Evolutionary conservation across 2,888 invertebrate species (phyloP).

Genomic region (Tenthredo mesomela): DNA sequence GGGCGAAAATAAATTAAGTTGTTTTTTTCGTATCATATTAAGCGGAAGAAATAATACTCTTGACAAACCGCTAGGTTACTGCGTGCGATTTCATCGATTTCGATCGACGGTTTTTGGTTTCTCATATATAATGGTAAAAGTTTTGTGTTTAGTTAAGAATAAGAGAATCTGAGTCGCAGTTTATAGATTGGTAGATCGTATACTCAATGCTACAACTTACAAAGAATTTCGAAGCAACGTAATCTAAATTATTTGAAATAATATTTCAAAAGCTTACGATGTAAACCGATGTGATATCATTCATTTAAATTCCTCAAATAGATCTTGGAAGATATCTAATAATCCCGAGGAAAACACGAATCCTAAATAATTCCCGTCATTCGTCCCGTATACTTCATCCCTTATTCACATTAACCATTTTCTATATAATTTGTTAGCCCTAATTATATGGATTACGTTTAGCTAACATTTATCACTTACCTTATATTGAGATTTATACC

Average conservation of each 20-base stretch:
- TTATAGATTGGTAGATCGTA: not conserved
- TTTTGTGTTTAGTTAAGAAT: not conserved
- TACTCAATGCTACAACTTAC: not conserved
- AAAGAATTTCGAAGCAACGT: not conserved
- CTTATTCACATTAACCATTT: conserved; percentile 44
- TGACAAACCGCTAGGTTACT: not conserved
- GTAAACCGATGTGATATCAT: conserved; percentile 50
- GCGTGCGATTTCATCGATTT: not conserved
- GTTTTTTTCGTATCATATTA: not conserved
- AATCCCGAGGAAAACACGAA: conserved; percentile 49
- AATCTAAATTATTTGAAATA: not conserved
- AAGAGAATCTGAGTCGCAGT: not conserved
- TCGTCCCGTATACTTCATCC: conserved; percentile 39
- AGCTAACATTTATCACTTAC: conserved; percentile 6
- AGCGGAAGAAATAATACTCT: conserved; percentile 17
- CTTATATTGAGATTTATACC: conserved; percentile 21
- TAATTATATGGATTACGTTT: conserved; percentile 37
- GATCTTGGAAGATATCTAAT: conserved; percentile 48
- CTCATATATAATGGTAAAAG: not conserved
- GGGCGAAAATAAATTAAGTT: not conserved
- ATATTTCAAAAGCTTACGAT: conserved; percentile 52
- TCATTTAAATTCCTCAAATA: conserved; percentile 46
- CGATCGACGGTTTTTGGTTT: not conserved
- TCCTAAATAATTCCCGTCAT: conserved; percentile 49
- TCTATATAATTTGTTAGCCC: conserved; percentile 47